Percentiles rank a stretch among this genome's conserved stretches.
phyloP scores from a whole-genome alignment of 1,140 invertebrate species.

The Sminthurides bifidus region DNA sequence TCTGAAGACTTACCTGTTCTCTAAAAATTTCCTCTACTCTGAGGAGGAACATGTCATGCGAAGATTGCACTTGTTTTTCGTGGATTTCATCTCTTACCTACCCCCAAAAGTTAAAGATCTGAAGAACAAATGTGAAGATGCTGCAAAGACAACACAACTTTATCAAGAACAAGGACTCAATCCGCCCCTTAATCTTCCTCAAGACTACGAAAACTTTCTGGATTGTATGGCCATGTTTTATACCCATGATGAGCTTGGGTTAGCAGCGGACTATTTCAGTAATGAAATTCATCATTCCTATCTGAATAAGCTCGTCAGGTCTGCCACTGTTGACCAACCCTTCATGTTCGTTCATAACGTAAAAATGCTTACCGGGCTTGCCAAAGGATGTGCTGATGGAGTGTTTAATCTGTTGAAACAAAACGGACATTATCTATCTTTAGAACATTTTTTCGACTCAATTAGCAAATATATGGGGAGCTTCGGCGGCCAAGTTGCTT shows the following conservation, averaged over 20 bases:
- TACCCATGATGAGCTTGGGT: slow-evolving; percentile 5
- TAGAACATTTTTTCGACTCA: slow-evolving; percentile 81
- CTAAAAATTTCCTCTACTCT: neutral
- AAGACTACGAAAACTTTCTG: slow-evolving; percentile 28
- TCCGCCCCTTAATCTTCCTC: slow-evolving; percentile 7
- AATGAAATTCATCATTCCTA: slow-evolving; percentile 35
- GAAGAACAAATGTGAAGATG: slow-evolving; percentile 63
- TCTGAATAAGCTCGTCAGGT: slow-evolving; percentile 78
- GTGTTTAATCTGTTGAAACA: slow-evolving; percentile 70
- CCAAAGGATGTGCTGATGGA: slow-evolving; percentile 61
- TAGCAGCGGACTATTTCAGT: slow-evolving; percentile 22
- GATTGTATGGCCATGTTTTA: slow-evolving; percentile 24
- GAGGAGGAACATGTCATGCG: slow-evolving; percentile 44
- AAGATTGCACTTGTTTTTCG: slow-evolving; percentile 70
- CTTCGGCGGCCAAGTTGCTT: slow-evolving; percentile 3
- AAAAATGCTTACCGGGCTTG: slow-evolving; percentile 70
- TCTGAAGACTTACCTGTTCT: slow-evolving; percentile 20
- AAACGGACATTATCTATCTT: slow-evolving; percentile 53
- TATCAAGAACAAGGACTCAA: slow-evolving; percentile 40
- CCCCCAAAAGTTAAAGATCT: slow-evolving; percentile 79
- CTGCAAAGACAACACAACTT: slow-evolving; percentile 64
- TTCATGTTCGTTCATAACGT: slow-evolving; percentile 76
- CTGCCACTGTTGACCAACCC: slow-evolving; percentile 71
- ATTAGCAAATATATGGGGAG: slow-evolving; percentile 58
- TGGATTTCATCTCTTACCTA: slow-evolving; percentile 87